A percentile compares a stretch with the other conserved stretches of the same genome.
These are phyloP conservation scores for Cephonodes hylas DNA, from an alignment of 2,888 invertebrate genomes.

Conservation along the genomic window DNA sequence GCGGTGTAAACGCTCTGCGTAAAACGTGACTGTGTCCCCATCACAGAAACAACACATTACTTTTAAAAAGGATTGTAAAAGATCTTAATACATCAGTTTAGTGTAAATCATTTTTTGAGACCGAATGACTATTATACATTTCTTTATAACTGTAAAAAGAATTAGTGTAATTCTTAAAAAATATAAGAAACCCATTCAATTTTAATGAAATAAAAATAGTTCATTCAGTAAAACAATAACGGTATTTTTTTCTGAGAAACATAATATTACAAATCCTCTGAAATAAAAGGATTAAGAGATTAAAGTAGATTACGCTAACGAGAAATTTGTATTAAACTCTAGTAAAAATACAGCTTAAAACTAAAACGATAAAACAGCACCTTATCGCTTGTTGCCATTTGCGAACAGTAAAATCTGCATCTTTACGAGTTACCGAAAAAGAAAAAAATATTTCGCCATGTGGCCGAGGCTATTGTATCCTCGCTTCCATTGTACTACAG, in stretches of 20 bases:
- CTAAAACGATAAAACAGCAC: conserved; percentile 30
- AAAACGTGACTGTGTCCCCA: neutral
- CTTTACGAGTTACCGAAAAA: conserved; percentile 59
- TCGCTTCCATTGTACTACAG: conserved; percentile 59
- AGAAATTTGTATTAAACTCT: neutral
- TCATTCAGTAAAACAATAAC: neutral
- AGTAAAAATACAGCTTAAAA: neutral
- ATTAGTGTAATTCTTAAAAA: no score
- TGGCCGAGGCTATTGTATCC: conserved; percentile 70
- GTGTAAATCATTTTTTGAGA: no score
- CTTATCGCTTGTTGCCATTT: conserved; percentile 55
- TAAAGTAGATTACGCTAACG: neutral
- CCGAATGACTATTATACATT: no score
- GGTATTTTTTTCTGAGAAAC: neutral
- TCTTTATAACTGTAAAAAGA: no score
- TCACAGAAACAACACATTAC: no score
- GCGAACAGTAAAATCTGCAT: conserved; percentile 65
- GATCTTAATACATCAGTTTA: no score
- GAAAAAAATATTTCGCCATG: conserved; percentile 60
- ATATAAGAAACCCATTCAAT: no score
- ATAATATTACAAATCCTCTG: neutral
- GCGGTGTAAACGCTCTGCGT: neutral
- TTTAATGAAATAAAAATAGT: no score
- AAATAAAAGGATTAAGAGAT: neutral
- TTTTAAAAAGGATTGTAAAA: no score